Base-by-base conservation (phyloP, 2,797 vertebrate species). In the Antennarius maculatus region DNA sequence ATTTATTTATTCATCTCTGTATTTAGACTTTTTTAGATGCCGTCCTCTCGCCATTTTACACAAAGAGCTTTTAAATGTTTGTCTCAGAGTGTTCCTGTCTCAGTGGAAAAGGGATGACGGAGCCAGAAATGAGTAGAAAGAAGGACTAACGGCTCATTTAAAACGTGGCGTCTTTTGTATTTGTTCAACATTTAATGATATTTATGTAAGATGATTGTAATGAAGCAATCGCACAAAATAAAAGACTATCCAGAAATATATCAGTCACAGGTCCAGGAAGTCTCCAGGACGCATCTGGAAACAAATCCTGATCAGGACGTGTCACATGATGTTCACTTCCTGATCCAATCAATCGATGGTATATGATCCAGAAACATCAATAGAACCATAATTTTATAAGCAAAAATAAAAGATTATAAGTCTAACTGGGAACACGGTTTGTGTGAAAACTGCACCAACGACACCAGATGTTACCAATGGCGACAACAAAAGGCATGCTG, bases 1-100 rank as follows among this genome's bases (percentile, higher is more conserved):
- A 92, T 92, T 92, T 93, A 90, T 91, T 92, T 91, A 94, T 93
- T 94, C 85, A 92, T 92, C 89, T 90, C 86, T 86, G 79, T 84
- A 88, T 92, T 89, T 89, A 87, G 85, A 87, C 71, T 71, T 80
- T 90, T 76, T 69, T 76, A 85, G 75, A 79, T 66, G 64, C 59
- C 71, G 71, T 76, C 75, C 75, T 88, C 76, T 76, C 28, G 71
- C 74, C 78, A 82, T 89, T 93, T 86, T 82, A 88, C 79, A 87
- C 78, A 79, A 87, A 89, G 87, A 90, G 92, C 89, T 92, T 92
- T 92, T 89, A 83, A 90, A 86, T 91, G 87, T 91, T 88, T 82
- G 82, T 86, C 70, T 82, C 77, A 56, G 70, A 83, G 70, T 77
- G 71, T 80, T 81, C 52, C 54, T 58, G 76, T 84, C 85, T 87